Base-by-base conservation (phyloP, 2,888 invertebrate species). In the Plusia festucae region DNA sequence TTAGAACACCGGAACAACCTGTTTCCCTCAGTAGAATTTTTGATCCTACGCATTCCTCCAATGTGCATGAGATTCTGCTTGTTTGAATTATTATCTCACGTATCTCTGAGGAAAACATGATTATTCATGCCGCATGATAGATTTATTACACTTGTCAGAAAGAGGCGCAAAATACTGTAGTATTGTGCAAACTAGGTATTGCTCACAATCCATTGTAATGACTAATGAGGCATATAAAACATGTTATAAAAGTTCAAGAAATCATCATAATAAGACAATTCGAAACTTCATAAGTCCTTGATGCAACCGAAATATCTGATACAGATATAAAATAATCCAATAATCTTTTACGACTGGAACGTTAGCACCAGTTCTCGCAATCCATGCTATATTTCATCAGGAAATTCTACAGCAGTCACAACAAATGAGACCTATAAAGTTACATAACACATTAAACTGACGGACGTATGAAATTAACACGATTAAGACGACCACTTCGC, bases 1-100 rank as follows among this genome's bases (percentile, higher is more conserved):
- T 40, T 51, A 24, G 53, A 46, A 62, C 18, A 61, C 61, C 65
- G 65, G 65, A 70, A 70, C 56, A 70, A 65, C 76, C 30, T 18
- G 76, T 76, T 73, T 74, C 49, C 65, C 56, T 61, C 53, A 75
- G 53, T 53, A 55, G 60, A 76, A 44, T 75, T 76, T 73, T 52
- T 76, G 53, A 76, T 70, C 34, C 59, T 53, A 27, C 53, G 52
- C 44, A 49, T 49, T 18, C 46, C 46, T 49, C 18, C 46, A 15
- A 46, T 46, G n/a, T n/a, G n/a, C n/a, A 40, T 6, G 40, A 40
- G n/a, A 40, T n/a, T n/a, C n/a, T 20, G 11, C 20, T 49, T 20
- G 11, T 1, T 49, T 49, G 46, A 20, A 49, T 49, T 49, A 40
- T 40, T 40, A 40, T 40, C 40, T 40, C 7, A 40, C 40, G 40